Evolutionary conservation across 2,113 vertebrate species (phyloP).

Genomic region (Symphodus melops): DNA sequence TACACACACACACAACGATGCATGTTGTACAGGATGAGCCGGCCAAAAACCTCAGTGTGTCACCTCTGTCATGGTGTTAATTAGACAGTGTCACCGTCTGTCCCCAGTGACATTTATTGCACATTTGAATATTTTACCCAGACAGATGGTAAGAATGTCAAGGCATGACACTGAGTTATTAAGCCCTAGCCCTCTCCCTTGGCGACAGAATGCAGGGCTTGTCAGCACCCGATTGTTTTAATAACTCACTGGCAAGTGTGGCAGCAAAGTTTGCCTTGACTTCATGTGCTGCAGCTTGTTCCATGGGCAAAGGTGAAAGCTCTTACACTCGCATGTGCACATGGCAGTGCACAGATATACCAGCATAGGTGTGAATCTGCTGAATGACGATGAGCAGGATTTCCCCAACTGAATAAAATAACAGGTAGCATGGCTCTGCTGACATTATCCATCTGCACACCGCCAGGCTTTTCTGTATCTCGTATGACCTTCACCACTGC

Average conservation of each 20-base stretch:
- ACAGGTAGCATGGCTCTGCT: conserved; percentile 28
- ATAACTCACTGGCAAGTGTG: conserved; percentile 73
- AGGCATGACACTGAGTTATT: conserved; percentile 87
- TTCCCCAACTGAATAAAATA: conserved; percentile 65
- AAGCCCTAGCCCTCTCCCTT: conserved; percentile 81
- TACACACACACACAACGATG: conserved; percentile 9
- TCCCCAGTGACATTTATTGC: conserved; percentile 86
- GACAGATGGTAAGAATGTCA: conserved; percentile 89
- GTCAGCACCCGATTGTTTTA: conserved; percentile 84
- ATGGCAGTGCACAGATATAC: neutral
- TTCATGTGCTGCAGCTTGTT: conserved; percentile 50
- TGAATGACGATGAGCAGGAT: conserved; percentile 57
- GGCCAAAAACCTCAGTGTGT: conserved; percentile 76
- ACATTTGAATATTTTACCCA: conserved; percentile 88
- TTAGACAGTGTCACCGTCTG: conserved; percentile 84
- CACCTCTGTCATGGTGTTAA: conserved; percentile 85
- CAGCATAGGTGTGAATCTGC: neutral
- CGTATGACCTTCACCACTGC: conserved; percentile 48
- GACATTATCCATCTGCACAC: conserved; percentile 48
- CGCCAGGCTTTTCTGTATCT: conserved; percentile 31
- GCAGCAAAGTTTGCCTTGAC: conserved; percentile 72
- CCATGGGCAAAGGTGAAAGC: conserved; percentile 64
- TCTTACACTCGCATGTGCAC: neutral
- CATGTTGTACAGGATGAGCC: conserved; percentile 70
- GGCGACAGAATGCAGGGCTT: conserved; percentile 76